A percentile compares a stretch with the other conserved stretches of the same genome.
Conservation (phyloP, 1,140 invertebrate genomes). For the Macrobrachium nipponense region DNA sequence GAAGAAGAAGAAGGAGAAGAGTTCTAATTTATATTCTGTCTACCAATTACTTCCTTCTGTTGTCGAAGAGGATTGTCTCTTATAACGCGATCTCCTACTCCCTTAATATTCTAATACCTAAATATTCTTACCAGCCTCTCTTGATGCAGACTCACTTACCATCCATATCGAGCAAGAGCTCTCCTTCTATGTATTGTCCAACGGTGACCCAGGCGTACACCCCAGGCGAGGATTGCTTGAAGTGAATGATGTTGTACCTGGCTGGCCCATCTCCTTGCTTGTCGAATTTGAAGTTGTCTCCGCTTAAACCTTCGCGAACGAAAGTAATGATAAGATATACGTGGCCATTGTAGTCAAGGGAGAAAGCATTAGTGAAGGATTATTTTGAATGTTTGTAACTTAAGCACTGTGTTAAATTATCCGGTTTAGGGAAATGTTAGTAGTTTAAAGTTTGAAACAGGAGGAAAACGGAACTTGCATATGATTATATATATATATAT, state of each 20-base stretch:
- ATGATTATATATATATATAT: neutral
- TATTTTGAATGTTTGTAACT: no score
- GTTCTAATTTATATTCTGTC: no score
- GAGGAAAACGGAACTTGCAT: neutral
- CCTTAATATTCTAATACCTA: no score
- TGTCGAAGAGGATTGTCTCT: no score
- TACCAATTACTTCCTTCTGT: no score
- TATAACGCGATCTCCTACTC: no score
- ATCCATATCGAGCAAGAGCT: constrained; percentile 81
- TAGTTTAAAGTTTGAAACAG: neutral
- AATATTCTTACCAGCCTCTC: no score
- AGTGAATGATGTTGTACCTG: constrained; percentile 94
- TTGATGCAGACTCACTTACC: constrained; percentile 71
- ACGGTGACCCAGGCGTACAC: constrained; percentile 87
- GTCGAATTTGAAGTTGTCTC: constrained; percentile 90
- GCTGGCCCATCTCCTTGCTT: constrained; percentile 91
- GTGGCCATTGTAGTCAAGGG: no score
- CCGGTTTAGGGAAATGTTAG: no score
- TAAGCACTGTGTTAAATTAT: no score
- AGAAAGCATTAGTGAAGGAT: no score
- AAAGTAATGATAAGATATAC: no score
- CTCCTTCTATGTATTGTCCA: constrained; percentile 83
- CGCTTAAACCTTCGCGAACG: constrained; percentile 78
- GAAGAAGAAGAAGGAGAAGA: neutral
- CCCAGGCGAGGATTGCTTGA: constrained; percentile 82